Percentiles rank a stretch among this genome's conserved stretches.
These are phyloP conservation scores for Lycia hirtaria DNA, from an alignment of 2,888 invertebrate genomes.

Conservation along the genomic window DNA sequence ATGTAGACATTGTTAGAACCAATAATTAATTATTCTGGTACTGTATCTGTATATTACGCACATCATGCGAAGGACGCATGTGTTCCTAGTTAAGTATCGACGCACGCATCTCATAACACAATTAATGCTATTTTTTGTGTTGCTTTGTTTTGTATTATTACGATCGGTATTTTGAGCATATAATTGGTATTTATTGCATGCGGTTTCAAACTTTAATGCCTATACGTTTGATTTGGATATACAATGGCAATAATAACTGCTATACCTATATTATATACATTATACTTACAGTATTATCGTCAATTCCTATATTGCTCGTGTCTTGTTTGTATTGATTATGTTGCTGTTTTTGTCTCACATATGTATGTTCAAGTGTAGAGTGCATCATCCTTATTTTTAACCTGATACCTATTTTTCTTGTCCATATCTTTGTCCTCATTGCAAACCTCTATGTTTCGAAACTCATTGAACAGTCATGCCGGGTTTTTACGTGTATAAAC, in stretches of 20 bases:
- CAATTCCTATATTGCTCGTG: too few relatives aligned
- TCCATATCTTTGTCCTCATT: slow-evolving; percentile 7
- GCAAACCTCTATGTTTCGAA: background rate
- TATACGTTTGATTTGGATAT: background rate
- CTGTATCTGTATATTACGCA: slow-evolving; percentile 7
- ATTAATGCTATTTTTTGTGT: background rate
- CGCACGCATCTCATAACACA: slow-evolving; percentile 9
- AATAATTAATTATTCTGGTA: slow-evolving; percentile 1
- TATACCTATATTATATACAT: background rate
- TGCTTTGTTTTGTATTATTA: background rate
- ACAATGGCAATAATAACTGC: background rate
- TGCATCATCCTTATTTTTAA: slow-evolving; percentile 9
- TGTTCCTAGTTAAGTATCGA: slow-evolving; percentile 5
- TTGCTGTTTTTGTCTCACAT: background rate
- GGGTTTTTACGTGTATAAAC: slow-evolving; percentile 14
- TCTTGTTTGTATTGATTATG: background rate
- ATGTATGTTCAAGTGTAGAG: background rate
- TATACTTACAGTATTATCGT: background rate
- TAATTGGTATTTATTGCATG: slow-evolving; percentile 5
- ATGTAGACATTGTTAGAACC: background rate
- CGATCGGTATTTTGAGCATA: background rate
- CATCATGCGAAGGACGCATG: slow-evolving; percentile 18
- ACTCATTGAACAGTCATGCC: slow-evolving; percentile 7
- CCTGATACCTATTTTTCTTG: slow-evolving; percentile 4
- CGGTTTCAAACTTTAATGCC: too few relatives aligned